Base-by-base conservation (phyloP, 2,888 invertebrate species). In the Boloria selene region DNA sequence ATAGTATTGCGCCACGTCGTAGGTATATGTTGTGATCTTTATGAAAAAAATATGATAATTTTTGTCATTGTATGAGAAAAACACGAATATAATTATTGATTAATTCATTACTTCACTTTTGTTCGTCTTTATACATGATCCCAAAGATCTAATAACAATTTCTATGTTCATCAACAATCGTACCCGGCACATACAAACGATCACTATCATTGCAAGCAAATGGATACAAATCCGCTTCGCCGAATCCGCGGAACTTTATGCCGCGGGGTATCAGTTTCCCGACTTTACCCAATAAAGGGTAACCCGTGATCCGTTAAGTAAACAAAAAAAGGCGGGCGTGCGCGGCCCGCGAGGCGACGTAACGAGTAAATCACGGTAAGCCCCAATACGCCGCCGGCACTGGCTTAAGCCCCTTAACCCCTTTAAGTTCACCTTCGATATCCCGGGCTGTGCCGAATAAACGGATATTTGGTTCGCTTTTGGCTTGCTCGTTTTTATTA, bases 211-310 rank as follows among this genome's bases (percentile, higher is more conserved):
- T 45, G 51, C 64, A 64, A 64, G 31, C 51, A 56, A 64, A 58
- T 58, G 44, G 60, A 82, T 82, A 86, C 87, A 85, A 86, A 88
- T 86, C 84, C 74, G 77, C 75, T 78, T 74, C 81, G 83, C 82
- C 84, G 86, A 87, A 88, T 80, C 78, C 81, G 79, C 81, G 83
- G 77, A 84, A 88, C 81, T 88, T 88, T 85, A 87, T 85, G 61
- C 69, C 67, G 64, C 80, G 83, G 84, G 86, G 86, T 90, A 90
- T 91, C 90, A 88, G 87, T 89, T 90, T 84, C 81, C 87, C 87
- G 88, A 88, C 85, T 90, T 90, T 87, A 85, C 86, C 87, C 90
- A 89, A 90, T 90, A 90, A 90, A 66, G 61, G 61, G 66, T 90
- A 89, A 86, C 85, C 56, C 58, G 56, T 56, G 60, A 60, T 61